phyloP scores from a whole-genome alignment of 1,140 invertebrate genomes.

The Drosophila bocki region DNA sequence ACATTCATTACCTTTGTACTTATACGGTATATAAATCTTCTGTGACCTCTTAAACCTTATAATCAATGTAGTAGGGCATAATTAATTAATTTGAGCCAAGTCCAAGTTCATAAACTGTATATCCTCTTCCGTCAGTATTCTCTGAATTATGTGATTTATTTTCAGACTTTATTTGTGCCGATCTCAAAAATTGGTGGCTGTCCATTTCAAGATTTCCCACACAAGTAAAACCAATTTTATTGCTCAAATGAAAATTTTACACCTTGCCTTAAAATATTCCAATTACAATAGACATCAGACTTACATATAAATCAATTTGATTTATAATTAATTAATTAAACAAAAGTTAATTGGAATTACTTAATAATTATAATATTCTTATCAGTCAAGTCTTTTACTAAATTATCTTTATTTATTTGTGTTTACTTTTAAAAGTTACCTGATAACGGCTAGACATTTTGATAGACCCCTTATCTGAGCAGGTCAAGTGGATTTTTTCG shows the following conservation, averaged over 20 bases:
- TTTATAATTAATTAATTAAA: not conserved
- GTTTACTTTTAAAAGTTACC: not conserved
- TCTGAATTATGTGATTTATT: conserved; percentile 23
- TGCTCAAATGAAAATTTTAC: not conserved
- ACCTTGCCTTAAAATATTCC: not conserved
- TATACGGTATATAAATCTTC: not conserved
- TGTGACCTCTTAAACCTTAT: no score
- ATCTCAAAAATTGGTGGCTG: not conserved
- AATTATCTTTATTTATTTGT: conserved; percentile 11
- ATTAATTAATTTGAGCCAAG: not conserved
- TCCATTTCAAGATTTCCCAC: conserved; percentile 35
- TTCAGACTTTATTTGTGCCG: not conserved
- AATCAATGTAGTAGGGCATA: no score
- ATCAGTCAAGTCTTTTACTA: conserved; percentile 9
- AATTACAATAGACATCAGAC: not conserved
- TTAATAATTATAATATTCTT: conserved; percentile 12
- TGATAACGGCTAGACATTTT: conserved; percentile 27
- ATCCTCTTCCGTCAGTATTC: conserved; percentile 5
- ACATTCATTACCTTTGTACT: no score
- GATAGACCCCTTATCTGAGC: conserved; percentile 12
- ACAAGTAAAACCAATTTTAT: conserved; percentile 7
- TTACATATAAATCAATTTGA: not conserved
- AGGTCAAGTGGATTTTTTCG: conserved; percentile 28
- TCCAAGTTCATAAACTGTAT: not conserved
- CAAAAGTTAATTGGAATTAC: not conserved